These are phyloP conservation scores for Coreoperca whiteheadi DNA, from an alignment of 2,113 vertebrate species.

Conservation along the genomic window DNA sequence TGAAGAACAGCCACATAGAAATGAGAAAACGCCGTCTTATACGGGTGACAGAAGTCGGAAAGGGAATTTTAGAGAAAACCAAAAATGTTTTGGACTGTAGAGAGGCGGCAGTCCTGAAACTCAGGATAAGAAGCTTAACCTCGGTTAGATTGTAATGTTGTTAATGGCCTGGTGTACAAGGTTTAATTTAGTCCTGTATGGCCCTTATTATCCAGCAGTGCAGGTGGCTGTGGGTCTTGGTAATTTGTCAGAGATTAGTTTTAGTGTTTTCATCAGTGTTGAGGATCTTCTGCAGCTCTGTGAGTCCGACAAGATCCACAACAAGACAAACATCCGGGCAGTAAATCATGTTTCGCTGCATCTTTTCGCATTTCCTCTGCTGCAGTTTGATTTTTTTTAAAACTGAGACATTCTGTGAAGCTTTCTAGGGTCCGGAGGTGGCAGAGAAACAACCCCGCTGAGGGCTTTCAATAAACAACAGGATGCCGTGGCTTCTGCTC, in stretches of 20 bases:
- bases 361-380: not conserved
- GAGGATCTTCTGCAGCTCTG: not conserved
- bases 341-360: not conserved
- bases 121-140: too few relatives aligned
- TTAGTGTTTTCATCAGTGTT: too few relatives aligned
- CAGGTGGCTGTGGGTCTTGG: too few relatives aligned
- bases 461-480: too few relatives aligned
- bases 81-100: too few relatives aligned
- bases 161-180: too few relatives aligned
- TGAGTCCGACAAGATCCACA: not conserved
- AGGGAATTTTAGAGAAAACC: too few relatives aligned
- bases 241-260: too few relatives aligned
- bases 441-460: not conserved
- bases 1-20: not conserved
- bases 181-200: not conserved
- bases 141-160: not conserved
- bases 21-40: not conserved
- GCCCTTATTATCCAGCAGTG: not conserved
- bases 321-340: not conserved
- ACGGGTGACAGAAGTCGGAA: not conserved
- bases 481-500: not conserved
- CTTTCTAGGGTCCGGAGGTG: not conserved
- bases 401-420: not conserved
- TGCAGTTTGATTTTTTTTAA: not conserved
- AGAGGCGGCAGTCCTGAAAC: too few relatives aligned